Evolutionary conservation across 37 sponge, comb jelly and placozoan species (phyloP).

Genomic region (Petrosia ficiformis): DNA sequence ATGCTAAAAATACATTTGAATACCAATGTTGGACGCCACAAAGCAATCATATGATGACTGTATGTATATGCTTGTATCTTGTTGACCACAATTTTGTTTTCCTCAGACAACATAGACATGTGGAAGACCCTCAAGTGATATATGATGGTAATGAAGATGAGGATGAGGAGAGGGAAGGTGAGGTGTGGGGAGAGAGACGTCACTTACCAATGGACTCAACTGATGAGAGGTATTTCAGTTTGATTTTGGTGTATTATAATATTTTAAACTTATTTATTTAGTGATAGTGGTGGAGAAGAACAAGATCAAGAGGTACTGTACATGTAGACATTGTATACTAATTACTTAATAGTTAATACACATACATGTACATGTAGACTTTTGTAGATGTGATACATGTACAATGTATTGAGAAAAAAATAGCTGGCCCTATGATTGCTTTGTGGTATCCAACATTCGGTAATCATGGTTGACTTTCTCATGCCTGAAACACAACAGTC

Average conservation of each 20-base stretch:
- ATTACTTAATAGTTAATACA: too few species aligned
- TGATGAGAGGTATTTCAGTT: neutral
- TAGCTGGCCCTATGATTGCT: too few species aligned
- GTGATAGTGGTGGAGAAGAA: constrained; percentile 5
- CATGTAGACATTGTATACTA: too few species aligned
- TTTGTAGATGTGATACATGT: too few species aligned
- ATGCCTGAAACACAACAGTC: too few species aligned
- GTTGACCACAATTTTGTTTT: neutral
- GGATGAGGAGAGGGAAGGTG: constrained; percentile 3
- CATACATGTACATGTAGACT: too few species aligned
- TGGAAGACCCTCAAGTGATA: constrained; percentile 61
- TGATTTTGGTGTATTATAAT: neutral
- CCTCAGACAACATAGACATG: constrained; percentile 6
- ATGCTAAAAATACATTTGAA: too few species aligned
- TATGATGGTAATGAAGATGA: constrained; percentile 35
- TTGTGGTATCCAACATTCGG: too few species aligned
- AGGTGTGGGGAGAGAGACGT: neutral
- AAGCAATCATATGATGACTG: too few species aligned
- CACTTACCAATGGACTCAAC: neutral
- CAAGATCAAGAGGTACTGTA: constrained; percentile 67
- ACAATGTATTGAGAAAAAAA: too few species aligned
- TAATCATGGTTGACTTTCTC: too few species aligned
- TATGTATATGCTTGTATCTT: neutral
- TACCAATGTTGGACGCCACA: too few species aligned
- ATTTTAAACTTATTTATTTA: neutral